These are phyloP conservation scores for Eciton burchellii DNA, from an alignment of 1,140 invertebrate genomes.

Conservation along the genomic window DNA sequence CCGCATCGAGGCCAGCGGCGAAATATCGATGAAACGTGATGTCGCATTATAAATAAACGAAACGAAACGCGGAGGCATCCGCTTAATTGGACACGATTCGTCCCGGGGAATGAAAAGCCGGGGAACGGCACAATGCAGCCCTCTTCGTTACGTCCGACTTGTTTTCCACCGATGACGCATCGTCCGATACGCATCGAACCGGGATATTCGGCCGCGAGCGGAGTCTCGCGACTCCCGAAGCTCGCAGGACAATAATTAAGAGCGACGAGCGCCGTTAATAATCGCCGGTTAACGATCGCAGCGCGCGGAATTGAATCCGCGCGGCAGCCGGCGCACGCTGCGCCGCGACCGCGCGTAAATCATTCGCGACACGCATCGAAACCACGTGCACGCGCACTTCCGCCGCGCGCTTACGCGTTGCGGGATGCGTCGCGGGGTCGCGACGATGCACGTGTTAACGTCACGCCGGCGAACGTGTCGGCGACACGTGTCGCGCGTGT, in stretches of 20 bases:
- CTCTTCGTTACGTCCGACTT: slow-evolving; percentile 50
- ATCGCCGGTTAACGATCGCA: slow-evolving; percentile 15
- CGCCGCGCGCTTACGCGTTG: slow-evolving; percentile 64
- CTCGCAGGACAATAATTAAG: slow-evolving; percentile 33
- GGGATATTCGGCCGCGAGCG: slow-evolving; percentile 11
- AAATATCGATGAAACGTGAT: slow-evolving; percentile 47
- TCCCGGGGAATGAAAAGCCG: slow-evolving; percentile 46
- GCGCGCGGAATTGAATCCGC: slow-evolving; percentile 19
- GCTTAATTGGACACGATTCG: slow-evolving; percentile 52
- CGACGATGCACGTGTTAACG: slow-evolving; percentile 73
- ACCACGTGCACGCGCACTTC: slow-evolving; percentile 69
- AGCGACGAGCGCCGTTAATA: background rate
- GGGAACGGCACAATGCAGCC: slow-evolving; percentile 25
- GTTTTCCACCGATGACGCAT: slow-evolving; percentile 46
- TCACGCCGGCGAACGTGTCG: slow-evolving; percentile 70
- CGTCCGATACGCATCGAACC: slow-evolving; percentile 29
- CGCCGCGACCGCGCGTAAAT: slow-evolving; percentile 69
- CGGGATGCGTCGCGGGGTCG: slow-evolving; percentile 53
- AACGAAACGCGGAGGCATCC: slow-evolving; percentile 12
- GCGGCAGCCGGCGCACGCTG: slow-evolving; percentile 30
- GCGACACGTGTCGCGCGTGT: slow-evolving; percentile 69
- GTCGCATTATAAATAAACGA: slow-evolving; percentile 49
- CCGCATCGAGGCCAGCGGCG: slow-evolving; percentile 19
- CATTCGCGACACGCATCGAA: slow-evolving; percentile 68
- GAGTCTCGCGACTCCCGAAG: slow-evolving; percentile 15